phyloP scores from a whole-genome alignment of 2,113 vertebrate species.

The Gopherus flavomarginatus region DNA sequence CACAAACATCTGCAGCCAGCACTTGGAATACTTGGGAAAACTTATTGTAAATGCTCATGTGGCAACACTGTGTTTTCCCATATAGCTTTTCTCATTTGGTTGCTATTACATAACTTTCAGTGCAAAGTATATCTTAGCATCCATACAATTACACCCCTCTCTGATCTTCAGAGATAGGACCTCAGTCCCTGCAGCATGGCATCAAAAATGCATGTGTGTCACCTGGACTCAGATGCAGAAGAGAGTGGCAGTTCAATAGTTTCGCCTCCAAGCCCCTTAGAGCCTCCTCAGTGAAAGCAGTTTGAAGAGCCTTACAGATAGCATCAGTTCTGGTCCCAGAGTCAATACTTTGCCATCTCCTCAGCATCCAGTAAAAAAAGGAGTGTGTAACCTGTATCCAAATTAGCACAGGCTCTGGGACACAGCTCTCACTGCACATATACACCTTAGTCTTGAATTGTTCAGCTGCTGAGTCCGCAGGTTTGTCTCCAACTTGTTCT shows the following conservation, averaged over 20 bases:
- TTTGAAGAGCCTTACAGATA: not conserved
- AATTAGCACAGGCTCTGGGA: not conserved
- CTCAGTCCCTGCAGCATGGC: not conserved
- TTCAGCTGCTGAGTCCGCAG: not conserved
- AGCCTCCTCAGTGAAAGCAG: not conserved
- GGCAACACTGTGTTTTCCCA: not conserved
- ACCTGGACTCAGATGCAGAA: not conserved
- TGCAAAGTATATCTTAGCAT: not conserved
- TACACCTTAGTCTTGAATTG: not conserved
- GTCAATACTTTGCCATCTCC: not conserved
- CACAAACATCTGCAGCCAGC: not conserved
- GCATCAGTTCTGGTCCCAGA: not conserved
- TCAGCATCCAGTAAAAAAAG: not conserved
- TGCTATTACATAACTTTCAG: not conserved
- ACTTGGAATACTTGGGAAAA: not conserved
- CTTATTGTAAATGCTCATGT: not conserved
- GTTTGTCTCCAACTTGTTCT: not conserved
- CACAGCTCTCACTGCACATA: not conserved
- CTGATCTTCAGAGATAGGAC: not conserved
- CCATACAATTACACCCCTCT: not conserved
- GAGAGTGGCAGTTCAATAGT: not conserved
- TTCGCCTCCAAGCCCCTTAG: not conserved
- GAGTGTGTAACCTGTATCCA: not conserved
- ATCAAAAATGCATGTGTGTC: not conserved
- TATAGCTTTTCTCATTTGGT: not conserved